Base-by-base conservation (phyloP, 1,140 invertebrate species). In the Drosophila pallidifrons region DNA sequence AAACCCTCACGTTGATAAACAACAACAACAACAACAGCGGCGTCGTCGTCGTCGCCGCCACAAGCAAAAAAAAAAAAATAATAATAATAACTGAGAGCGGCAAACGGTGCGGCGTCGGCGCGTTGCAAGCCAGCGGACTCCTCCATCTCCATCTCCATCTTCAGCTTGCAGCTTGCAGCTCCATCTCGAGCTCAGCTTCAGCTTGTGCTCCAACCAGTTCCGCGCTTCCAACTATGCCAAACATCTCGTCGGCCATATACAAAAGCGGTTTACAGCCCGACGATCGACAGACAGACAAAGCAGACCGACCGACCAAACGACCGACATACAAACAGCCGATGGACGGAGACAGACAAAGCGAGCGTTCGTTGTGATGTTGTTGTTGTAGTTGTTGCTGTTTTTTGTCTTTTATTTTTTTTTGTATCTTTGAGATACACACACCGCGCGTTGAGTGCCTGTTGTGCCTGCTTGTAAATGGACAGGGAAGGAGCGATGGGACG, bases 371-470 rank as follows among this genome's bases (percentile, higher is more conserved):
- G 79, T 68, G 20, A 25, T 25, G 20, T 25, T 25, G 20, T 25
- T 25, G 20, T 25, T 20, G 16, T 20, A 3, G 20, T 20, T 25
- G 20, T 25, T 25, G 20, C 20, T 25, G 30, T 32, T 38, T 8
- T 38, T 38, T 38, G 7, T 38, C 10, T 75, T 15, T 63, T 38
- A 13, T 41, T 51, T 30, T 54, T 10, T 60, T 46, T 81, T 81
- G 85, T 89, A 88, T 88, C 85, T 88, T 85, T 85, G 74, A 88
- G 83, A 89, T 89, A 89, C 83, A 77, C 70, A 85, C 69, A 88
- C 81, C 81, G 78, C 74, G 41, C 55, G 61, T 65, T 80, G 66
- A 75, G 77, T 77, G 78, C 66, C 59, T 65, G 51, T 8, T 65
- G 51, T 8, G 55, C 45, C 60, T 59, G 71, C 10, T 51, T 38